Evolutionary conservation across 2,888 invertebrate genomes (phyloP).

Genomic region (Himalopsyche tibetana): DNA sequence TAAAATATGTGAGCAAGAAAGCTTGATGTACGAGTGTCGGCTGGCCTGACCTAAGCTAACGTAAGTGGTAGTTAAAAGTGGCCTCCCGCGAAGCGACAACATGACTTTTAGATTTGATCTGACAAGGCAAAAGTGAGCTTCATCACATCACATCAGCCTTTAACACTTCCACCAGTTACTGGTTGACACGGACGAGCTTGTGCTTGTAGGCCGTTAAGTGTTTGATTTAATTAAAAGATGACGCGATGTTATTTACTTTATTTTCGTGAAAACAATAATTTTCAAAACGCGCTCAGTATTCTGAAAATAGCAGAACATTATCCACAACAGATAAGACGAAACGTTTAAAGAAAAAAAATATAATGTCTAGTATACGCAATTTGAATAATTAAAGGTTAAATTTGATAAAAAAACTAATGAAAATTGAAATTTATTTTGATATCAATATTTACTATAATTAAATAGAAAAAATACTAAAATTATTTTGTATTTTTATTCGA

Average conservation of each 20-base stretch:
- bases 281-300: background rate
- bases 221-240: constrained; percentile 35
- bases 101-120: constrained; percentile 43
- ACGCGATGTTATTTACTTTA: background rate
- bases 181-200: constrained; percentile 29
- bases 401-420: too few relatives aligned
- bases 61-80: constrained; percentile 8
- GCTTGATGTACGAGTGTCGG: background rate
- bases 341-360: too few relatives aligned
- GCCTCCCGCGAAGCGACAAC: constrained; percentile 15
- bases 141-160: constrained; percentile 29
- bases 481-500: too few relatives aligned
- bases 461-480: too few relatives aligned
- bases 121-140: constrained; percentile 12
- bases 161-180: constrained; percentile 29
- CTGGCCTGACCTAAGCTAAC: constrained; percentile 18
- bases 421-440: too few relatives aligned
- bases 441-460: too few relatives aligned
- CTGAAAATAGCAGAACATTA: too few relatives aligned
- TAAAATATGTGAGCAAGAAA: background rate
- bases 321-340: too few relatives aligned
- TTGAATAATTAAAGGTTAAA: too few relatives aligned
- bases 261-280: constrained; percentile 25
- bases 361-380: too few relatives aligned
- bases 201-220: constrained; percentile 27